phyloP scores from a whole-genome alignment of 2,113 vertebrate genomes.

The Dascyllus trimaculatus region DNA sequence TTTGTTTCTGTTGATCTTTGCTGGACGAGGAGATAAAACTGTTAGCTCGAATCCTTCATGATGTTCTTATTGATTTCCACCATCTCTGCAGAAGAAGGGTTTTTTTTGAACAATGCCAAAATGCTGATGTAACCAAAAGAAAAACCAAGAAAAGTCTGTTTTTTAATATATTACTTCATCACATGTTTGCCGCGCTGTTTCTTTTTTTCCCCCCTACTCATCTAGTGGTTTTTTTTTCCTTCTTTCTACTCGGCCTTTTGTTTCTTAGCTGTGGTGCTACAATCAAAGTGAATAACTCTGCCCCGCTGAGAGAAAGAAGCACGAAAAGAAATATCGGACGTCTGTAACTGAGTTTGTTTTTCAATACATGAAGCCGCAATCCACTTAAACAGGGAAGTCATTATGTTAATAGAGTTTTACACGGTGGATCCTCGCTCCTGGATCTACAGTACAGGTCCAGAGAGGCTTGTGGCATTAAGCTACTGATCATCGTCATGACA shows the following conservation, averaged over 20 bases:
- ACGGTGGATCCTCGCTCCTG: slow-evolving; percentile 67
- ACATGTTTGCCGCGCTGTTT: neutral
- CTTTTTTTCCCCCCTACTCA: neutral
- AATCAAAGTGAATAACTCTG: slow-evolving; percentile 24
- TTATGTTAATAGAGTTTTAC: slow-evolving; percentile 79
- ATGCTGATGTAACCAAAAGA: slow-evolving; percentile 77
- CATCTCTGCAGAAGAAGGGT: slow-evolving; percentile 1
- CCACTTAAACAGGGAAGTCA: slow-evolving; percentile 81
- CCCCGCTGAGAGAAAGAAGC: slow-evolving; percentile 34
- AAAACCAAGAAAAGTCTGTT: slow-evolving; percentile 25
- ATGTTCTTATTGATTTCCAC: slow-evolving; percentile 20
- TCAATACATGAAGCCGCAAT: slow-evolving; percentile 74
- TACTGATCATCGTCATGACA: slow-evolving; percentile 30
- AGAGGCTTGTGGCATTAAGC: slow-evolving; percentile 42
- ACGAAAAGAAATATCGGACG: slow-evolving; percentile 41
- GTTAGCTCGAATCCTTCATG: neutral
- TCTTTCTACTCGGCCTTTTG: slow-evolving; percentile 3
- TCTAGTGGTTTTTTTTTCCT: neutral
- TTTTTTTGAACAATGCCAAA: slow-evolving; percentile 51
- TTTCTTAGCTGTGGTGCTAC: slow-evolving; percentile 53
- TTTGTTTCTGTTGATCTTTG: slow-evolving; percentile 25
- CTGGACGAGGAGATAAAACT: slow-evolving; percentile 17
- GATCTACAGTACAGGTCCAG: slow-evolving; percentile 46
- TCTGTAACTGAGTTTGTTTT: slow-evolving; percentile 79
- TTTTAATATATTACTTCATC: neutral